A percentile compares a stretch with the other conserved stretches of the same genome.
Evolutionary conservation across 2,113 vertebrate genomes (phyloP).

Genomic region (Mionectes macconnelli): DNA sequence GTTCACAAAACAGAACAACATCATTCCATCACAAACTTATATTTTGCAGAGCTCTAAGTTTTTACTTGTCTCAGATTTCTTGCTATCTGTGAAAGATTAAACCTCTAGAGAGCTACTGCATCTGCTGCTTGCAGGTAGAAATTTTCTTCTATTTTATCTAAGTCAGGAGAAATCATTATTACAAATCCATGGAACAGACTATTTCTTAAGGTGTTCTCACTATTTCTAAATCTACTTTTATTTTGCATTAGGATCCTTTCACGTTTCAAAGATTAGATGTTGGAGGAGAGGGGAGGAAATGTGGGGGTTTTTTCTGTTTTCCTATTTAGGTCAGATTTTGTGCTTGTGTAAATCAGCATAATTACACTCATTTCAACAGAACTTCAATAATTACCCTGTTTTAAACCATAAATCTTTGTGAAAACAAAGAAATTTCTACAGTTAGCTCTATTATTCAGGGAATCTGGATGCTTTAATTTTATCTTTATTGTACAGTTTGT

Average conservation of each 20-base stretch:
- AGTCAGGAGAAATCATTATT: neutral
- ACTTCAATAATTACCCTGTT: neutral
- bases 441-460: neutral
- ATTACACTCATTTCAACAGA: neutral
- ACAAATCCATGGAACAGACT: neutral
- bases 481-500: neutral
- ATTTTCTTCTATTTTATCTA: neutral
- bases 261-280: neutral
- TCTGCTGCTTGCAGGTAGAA: neutral
- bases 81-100: slow-evolving; percentile 21
- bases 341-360: neutral
- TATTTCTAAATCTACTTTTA: neutral
- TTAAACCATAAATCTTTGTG: neutral
- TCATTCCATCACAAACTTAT: neutral
- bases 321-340: neutral
- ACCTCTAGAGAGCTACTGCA: neutral
- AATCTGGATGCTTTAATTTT: neutral
- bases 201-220: neutral
- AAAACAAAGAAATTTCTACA: neutral
- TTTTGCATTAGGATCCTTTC: neutral
- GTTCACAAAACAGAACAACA: neutral
- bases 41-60: neutral
- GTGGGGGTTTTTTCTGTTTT: neutral
- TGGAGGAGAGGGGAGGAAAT: neutral
- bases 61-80: neutral